phyloP scores from a whole-genome alignment of 2,888 invertebrate species.

The Ganaspis brasiliensis region DNA sequence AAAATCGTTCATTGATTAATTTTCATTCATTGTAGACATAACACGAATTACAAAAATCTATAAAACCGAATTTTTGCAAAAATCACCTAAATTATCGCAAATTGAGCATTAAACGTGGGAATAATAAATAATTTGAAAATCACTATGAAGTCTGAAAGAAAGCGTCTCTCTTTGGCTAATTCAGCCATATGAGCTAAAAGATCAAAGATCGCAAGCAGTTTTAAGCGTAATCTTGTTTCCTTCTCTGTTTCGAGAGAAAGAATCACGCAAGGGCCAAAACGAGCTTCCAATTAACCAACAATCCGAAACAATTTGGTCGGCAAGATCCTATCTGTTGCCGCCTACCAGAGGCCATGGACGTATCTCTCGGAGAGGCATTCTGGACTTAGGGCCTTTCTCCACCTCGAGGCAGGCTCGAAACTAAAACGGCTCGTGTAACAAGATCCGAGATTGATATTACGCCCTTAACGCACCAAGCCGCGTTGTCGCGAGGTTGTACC shows the following conservation, averaged over 20 bases:
- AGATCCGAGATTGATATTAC: conserved; percentile 67
- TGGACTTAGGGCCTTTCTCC: conserved; percentile 63
- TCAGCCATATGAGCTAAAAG: conserved; percentile 20
- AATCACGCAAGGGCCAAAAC: conserved; percentile 66
- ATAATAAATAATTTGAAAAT: conserved; percentile 13
- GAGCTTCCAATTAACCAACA: conserved; percentile 78
- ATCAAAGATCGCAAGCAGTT: conserved; percentile 38
- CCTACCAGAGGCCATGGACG: conserved; percentile 64
- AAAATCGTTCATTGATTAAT: too few relatives aligned
- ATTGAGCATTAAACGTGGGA: neutral
- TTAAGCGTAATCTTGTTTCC: conserved; percentile 40
- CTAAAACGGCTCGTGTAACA: conserved; percentile 64
- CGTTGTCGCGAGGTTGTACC: conserved; percentile 62
- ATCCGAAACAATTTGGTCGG: conserved; percentile 78
- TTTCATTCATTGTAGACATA: too few relatives aligned
- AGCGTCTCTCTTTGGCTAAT: conserved; percentile 17
- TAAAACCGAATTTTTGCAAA: neutral
- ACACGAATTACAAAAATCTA: too few relatives aligned
- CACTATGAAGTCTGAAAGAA: neutral
- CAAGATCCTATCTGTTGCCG: conserved; percentile 72
- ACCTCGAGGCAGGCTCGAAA: conserved; percentile 61
- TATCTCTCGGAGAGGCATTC: conserved; percentile 59
- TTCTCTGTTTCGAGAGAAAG: conserved; percentile 33
- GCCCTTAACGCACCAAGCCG: conserved; percentile 60
- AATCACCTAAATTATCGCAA: neutral